Percentiles rank a stretch among this genome's conserved stretches.
Conservation (phyloP, 2,797 vertebrate species). For the Oreochromis grahami region DNA sequence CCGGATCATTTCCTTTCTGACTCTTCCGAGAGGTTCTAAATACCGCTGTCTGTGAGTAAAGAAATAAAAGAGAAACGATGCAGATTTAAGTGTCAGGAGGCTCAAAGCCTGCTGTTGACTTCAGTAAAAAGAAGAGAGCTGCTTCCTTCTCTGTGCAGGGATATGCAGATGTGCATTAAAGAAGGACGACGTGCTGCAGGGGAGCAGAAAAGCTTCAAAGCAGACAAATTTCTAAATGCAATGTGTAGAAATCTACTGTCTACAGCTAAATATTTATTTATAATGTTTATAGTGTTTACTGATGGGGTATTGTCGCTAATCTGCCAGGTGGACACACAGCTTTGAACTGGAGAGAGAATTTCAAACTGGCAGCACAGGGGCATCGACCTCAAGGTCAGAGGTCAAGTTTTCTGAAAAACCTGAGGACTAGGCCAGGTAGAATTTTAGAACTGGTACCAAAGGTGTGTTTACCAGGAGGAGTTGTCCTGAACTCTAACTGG, state of each 20-base stretch:
- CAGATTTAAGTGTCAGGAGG: neutral
- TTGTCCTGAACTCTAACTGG: neutral
- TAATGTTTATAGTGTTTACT: neutral
- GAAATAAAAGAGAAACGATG: neutral
- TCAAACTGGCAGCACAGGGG: neutral
- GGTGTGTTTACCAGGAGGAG: neutral
- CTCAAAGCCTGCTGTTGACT: neutral
- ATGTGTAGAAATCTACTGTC: neutral
- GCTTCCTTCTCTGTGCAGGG: neutral
- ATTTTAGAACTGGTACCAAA: neutral
- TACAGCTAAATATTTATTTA: no score
- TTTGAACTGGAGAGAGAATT: neutral
- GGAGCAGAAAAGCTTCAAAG: neutral
- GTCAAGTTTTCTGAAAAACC: neutral
- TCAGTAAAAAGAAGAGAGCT: neutral
- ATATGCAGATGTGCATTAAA: neutral
- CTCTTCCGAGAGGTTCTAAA: neutral
- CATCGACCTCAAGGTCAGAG: neutral
- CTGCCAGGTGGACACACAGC: accelerated
- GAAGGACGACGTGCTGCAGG: neutral
- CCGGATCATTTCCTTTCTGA: neutral
- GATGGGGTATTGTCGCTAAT: neutral
- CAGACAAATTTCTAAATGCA: neutral
- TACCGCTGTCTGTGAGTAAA: neutral
- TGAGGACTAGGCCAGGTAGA: neutral